Conservation (phyloP, 2,797 vertebrate species). For the Nannoperca obscura region DNA sequence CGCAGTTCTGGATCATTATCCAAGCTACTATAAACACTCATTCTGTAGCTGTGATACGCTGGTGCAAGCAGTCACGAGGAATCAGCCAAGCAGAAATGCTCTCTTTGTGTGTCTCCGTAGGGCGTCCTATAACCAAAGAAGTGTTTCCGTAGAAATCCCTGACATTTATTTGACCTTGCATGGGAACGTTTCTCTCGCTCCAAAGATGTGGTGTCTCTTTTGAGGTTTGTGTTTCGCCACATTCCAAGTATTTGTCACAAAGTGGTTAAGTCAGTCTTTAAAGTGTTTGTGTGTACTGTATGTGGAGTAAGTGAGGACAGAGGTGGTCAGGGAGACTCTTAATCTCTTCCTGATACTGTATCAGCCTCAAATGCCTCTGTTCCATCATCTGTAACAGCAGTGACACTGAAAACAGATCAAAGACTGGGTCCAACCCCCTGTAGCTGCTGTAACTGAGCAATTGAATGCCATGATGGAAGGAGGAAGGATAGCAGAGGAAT, state of each 20-base stretch:
- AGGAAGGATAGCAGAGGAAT: conserved; percentile 37
- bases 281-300: conserved; percentile 27
- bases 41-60: conserved; percentile 46
- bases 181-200: conserved; percentile 44
- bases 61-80: conserved; percentile 69
- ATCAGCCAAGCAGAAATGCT: conserved; percentile 58
- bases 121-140: conserved; percentile 26
- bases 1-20: conserved; percentile 52
- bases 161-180: conserved; percentile 72
- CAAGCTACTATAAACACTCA: conserved; percentile 60
- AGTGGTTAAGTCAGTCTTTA: conserved; percentile 43
- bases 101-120: conserved; percentile 47
- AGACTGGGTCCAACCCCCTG: conserved; percentile 29
- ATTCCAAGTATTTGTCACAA: conserved; percentile 26
- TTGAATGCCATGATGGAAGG: conserved; percentile 37
- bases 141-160: conserved; percentile 64
- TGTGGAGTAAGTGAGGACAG: conserved; percentile 20
- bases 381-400: conserved; percentile 44
- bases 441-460: conserved; percentile 27
- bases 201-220: conserved; percentile 28
- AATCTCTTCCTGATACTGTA: conserved; percentile 45
- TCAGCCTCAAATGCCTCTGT: conserved; percentile 52
- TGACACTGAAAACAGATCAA: conserved; percentile 71
- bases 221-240: conserved; percentile 26
- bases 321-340: conserved; percentile 29